Evolutionary conservation across 1,140 invertebrate genomes (phyloP), one percentile per base, ranked within the genome.

Genomic region (Carcinoscorpius rotundicauda): DNA sequence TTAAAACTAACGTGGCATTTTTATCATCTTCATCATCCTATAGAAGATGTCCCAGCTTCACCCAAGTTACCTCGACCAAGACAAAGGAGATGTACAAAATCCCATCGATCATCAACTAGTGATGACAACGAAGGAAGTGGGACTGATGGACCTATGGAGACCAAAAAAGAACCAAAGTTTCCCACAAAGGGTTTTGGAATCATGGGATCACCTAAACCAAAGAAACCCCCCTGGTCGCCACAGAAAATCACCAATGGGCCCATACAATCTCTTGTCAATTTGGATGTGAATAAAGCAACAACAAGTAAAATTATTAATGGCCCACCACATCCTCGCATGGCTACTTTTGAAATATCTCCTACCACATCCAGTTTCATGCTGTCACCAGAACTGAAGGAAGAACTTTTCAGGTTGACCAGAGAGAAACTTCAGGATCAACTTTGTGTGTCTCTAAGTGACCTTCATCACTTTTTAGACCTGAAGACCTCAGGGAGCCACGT

Each of bases 81-180:
- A 9, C 65, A 66, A 51, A 63, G 63, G 53, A 5, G 65, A 5
- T 51, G 57, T 9, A 63, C 65, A 3, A 29, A 29, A 29, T 29
- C 29, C 29, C 29, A 29, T 29, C 65, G 58, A 4, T 63, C 61
- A 8, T 66, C 65, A 2, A 48, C 60, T 3, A 66, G 65, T 29
- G 65, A 66, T 51, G 59, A 60, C 9, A 62, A 62, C 1, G 65
- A 66, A 4, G 65, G 63, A 52, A 66, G 65, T 52, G 65, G 65
- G 4, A 63, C 65, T 4, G 65, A 66, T n/a, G 55, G 29, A 6
- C n/a, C 55, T 11, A 52, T 51, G 4, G 55, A 49, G 55, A 58
- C 6, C 8, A n/a, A 11, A 68, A 64, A 63, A 53, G 61, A 9
- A 52, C 48, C 58, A 63, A 67, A 61, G 52, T 9, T 3, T 1